Percentiles rank a stretch among this genome's conserved stretches.
phyloP scores from a whole-genome alignment of 64 coral and sea anemone genomes.

The Hydrozoanthus tunicans region DNA sequence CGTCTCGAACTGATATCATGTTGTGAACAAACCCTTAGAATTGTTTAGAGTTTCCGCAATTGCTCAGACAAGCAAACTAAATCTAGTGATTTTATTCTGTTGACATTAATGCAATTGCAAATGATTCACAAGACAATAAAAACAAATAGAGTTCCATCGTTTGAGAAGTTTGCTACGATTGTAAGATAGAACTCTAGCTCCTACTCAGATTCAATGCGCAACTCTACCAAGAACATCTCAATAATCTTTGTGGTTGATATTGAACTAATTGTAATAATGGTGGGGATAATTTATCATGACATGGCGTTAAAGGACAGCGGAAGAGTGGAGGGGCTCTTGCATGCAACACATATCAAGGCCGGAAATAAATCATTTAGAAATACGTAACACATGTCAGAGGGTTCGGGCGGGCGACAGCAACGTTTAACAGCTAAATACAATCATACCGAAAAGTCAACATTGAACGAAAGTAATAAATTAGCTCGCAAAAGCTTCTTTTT shows the following conservation, averaged over 20 bases:
- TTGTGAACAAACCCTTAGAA: neutral
- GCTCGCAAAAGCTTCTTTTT: neutral
- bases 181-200: neutral
- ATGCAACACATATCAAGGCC: neutral
- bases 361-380: neutral
- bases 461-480: neutral
- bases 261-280: neutral
- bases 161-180: neutral
- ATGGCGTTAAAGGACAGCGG: neutral
- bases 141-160: too few species aligned
- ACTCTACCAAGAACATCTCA: neutral
- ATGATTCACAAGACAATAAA: too few species aligned
- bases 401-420: neutral
- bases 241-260: neutral
- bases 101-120: too few species aligned
- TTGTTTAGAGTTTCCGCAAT: neutral
- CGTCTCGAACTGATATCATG: neutral
- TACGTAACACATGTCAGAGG: neutral
- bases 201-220: neutral
- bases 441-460: slow-evolving; percentile 14
- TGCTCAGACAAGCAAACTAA: too few species aligned
- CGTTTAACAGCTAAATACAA: neutral
- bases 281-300: neutral
- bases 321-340: too few species aligned
- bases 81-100: too few species aligned